A percentile compares a stretch with the other conserved stretches of the same genome.
Conservation (phyloP, 2,113 vertebrate species). For the Poicephalus gulielmi region DNA sequence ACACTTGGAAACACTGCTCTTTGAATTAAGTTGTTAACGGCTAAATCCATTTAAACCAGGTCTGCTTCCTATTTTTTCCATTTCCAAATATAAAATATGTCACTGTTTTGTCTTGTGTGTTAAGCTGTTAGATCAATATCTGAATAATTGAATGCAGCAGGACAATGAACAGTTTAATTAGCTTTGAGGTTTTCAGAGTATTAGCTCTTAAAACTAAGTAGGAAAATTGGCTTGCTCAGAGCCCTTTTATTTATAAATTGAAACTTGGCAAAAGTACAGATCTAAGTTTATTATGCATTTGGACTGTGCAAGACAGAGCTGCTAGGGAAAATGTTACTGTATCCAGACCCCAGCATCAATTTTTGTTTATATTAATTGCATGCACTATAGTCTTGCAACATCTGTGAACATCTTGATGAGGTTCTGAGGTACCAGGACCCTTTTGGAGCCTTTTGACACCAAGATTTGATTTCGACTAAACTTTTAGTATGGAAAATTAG, state of each 20-base stretch:
- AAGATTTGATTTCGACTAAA: neutral
- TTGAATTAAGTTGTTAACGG: slow-evolving; percentile 4
- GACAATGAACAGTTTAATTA: slow-evolving; percentile 60
- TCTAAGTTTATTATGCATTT: slow-evolving; percentile 38
- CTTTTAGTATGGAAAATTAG: neutral
- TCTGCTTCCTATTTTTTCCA: slow-evolving; percentile 54
- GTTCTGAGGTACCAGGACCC: rapidly evolving
- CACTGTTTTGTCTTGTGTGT: slow-evolving; percentile 9
- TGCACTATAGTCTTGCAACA: neutral
- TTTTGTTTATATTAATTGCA: neutral
- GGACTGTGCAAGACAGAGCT: neutral
- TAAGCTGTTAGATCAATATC: slow-evolving; percentile 60
- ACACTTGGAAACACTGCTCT: slow-evolving; percentile 1
- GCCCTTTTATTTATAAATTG: slow-evolving; percentile 52
- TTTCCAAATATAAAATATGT: slow-evolving; percentile 55
- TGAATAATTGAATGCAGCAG: slow-evolving; percentile 62
- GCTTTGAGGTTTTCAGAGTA: slow-evolving; percentile 47
- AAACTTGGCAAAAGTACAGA: slow-evolving; percentile 39
- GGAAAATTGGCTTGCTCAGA: slow-evolving; percentile 54
- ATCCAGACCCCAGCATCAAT: neutral
- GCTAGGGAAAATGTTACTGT: neutral
- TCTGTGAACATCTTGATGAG: neutral
- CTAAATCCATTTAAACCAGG: slow-evolving; percentile 20
- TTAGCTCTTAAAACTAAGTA: slow-evolving; percentile 62
- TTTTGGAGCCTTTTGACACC: neutral